Conservation (phyloP, 2,113 vertebrate genomes). For the Brachypodius melanocephalos region DNA sequence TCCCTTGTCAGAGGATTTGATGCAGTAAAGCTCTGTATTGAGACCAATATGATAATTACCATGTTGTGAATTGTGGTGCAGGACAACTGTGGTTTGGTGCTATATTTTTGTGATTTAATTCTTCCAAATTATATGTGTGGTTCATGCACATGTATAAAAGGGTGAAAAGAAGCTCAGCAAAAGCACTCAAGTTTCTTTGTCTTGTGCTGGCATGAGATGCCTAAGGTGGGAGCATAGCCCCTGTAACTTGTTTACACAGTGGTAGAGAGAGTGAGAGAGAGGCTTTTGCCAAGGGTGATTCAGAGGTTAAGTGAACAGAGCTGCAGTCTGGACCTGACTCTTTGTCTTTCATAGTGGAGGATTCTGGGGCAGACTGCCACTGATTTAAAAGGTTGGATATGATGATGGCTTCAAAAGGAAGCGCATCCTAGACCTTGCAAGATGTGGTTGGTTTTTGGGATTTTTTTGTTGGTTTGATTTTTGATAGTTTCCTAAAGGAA, state of each 20-base stretch:
- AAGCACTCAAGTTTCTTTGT: neutral
- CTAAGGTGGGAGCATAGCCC: neutral
- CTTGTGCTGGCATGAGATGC: neutral
- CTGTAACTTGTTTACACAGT: neutral
- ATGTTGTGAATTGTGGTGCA: neutral
- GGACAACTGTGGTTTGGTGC: neutral
- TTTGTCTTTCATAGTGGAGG: neutral
- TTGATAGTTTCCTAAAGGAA: neutral
- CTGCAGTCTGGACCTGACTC: neutral
- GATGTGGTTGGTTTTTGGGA: accelerated
- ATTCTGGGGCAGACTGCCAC: neutral
- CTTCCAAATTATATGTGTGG: neutral
- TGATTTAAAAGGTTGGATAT: neutral
- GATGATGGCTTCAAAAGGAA: neutral
- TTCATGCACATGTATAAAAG: neutral
- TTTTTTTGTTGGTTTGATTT: neutral
- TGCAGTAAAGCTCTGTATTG: neutral
- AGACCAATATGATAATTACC: neutral
- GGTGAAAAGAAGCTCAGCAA: neutral
- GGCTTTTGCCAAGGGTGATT: neutral
- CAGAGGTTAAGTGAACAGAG: neutral
- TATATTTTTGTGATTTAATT: neutral
- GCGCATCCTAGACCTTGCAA: neutral
- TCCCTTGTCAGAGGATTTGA: neutral
- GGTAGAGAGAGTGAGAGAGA: neutral